Evolutionary conservation across 2,888 invertebrate genomes (phyloP), one percentile per base, ranked within the genome.

Genomic region (Hemistola chrysoprasaria): DNA sequence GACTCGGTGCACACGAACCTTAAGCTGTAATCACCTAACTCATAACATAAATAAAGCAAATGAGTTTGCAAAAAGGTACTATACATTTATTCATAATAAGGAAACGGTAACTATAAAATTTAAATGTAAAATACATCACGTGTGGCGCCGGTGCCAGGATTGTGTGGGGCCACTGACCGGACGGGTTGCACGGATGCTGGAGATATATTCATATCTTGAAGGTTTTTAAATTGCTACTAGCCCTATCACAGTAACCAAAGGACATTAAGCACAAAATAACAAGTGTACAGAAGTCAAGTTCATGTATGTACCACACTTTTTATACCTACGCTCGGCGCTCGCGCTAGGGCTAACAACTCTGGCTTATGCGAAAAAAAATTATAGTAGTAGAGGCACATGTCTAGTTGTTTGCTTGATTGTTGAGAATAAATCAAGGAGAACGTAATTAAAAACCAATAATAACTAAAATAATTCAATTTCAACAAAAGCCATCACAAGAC

Each of bases 81-180:
- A 24, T 40, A 45, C 44, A 44, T 46, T 42, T n/a, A n/a, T n/a
- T 47, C 46, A 52, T 49, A 57, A 48, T 54, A 56, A 60, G 54
- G 53, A 54, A 53, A 42, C 54, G 46, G 49, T 42, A 51, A 55
- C 51, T 62, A 64, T 64, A 55, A 65, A 60, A 64, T 64, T 65
- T 64, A 59, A 64, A 66, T 62, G 58, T 62, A 56, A 59, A 61
- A 61, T 66, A 62, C 56, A 41, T 59, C 62, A 59, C 59, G 54
- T 41, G 55, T 53, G 37, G 56, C 44, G 35, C 21, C 40, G 26
- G 38, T 47, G 53, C 56, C 56, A 53, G 55, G 47, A 43, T 33
- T 10, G 50, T 34, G 41, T 22, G 35, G 34, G 55, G 56, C 62
- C 37, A 45, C 11, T 3, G 4, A 2, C 16, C 4, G 4, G 3